Evolutionary conservation across 2,888 invertebrate species (phyloP).

Genomic region (Lasioglossum calceatum): DNA sequence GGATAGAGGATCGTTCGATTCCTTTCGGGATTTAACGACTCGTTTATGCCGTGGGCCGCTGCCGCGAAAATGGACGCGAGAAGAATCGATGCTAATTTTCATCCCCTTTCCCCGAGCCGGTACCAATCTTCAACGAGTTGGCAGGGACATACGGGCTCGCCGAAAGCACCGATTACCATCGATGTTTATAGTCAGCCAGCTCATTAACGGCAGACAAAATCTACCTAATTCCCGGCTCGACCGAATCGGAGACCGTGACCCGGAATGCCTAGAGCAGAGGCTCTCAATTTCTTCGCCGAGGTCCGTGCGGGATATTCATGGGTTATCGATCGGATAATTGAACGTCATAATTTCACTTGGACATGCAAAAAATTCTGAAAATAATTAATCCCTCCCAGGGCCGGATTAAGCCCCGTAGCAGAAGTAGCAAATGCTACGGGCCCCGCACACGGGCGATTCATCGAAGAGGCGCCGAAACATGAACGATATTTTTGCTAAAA

Average conservation of each 20-base stretch:
- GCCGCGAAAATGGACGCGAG: background rate
- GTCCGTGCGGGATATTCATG: background rate
- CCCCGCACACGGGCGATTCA: too few species aligned
- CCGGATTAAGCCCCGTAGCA: too few species aligned
- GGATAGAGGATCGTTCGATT: background rate
- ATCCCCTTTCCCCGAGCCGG: background rate
- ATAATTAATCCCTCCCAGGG: background rate
- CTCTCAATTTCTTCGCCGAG: background rate
- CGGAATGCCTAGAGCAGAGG: background rate
- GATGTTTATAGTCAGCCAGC: background rate
- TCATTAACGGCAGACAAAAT: background rate
- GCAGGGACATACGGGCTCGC: background rate
- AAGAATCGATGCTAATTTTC: background rate
- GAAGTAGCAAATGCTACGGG: too few species aligned
- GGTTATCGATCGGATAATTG: background rate
- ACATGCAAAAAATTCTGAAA: background rate
- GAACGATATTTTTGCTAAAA: too few species aligned
- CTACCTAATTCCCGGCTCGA: background rate
- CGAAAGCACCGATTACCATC: background rate
- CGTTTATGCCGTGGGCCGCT: background rate
- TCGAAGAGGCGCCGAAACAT: too few species aligned
- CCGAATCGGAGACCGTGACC: slow-evolving; percentile 17
- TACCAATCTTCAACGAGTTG: background rate
- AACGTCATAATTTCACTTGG: background rate
- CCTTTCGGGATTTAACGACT: background rate